Conservation (phyloP, 2,888 invertebrate genomes). For the Taphrorychus bicolor region DNA sequence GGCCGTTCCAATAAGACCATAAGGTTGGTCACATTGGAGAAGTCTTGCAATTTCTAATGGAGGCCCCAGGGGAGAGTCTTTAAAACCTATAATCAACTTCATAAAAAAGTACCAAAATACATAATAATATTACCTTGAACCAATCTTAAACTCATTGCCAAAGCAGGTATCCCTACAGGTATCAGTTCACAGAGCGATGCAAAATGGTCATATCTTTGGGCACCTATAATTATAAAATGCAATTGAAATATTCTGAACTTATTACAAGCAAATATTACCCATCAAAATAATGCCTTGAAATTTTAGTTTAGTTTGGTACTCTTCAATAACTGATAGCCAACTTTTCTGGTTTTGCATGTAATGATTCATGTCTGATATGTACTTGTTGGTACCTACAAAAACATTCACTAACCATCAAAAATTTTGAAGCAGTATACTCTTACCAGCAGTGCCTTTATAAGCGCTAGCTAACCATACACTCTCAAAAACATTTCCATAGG, state of each 20-base stretch:
- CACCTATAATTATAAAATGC: slow-evolving; percentile 55
- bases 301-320: slow-evolving; percentile 61
- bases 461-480: slow-evolving; percentile 83
- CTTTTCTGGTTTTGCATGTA: slow-evolving; percentile 76
- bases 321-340: slow-evolving; percentile 70
- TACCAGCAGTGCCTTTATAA: slow-evolving; percentile 79
- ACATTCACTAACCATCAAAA: not conserved
- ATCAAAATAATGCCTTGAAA: slow-evolving; percentile 74
- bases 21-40: slow-evolving; percentile 54
- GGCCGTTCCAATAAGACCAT: slow-evolving; percentile 52
- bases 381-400: slow-evolving; percentile 54
- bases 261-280: slow-evolving; percentile 61
- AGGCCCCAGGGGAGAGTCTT: slow-evolving; percentile 62
- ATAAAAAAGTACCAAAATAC: too few species aligned
- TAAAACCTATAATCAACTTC: slow-evolving; percentile 52
- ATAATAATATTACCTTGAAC: slow-evolving; percentile 42
- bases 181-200: slow-evolving; percentile 72
- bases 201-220: slow-evolving; percentile 75
- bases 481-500: slow-evolving; percentile 68
- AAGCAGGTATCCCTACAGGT: slow-evolving; percentile 70
- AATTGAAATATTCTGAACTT: not conserved
- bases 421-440: not conserved
- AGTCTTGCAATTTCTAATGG: slow-evolving; percentile 56
- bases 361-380: slow-evolving; percentile 65
- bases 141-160: slow-evolving; percentile 68